A percentile compares a stretch with the other conserved stretches of the same genome.
Evolutionary conservation across 2,888 invertebrate species (phyloP).

Genomic region (Brachycybe producta): DNA sequence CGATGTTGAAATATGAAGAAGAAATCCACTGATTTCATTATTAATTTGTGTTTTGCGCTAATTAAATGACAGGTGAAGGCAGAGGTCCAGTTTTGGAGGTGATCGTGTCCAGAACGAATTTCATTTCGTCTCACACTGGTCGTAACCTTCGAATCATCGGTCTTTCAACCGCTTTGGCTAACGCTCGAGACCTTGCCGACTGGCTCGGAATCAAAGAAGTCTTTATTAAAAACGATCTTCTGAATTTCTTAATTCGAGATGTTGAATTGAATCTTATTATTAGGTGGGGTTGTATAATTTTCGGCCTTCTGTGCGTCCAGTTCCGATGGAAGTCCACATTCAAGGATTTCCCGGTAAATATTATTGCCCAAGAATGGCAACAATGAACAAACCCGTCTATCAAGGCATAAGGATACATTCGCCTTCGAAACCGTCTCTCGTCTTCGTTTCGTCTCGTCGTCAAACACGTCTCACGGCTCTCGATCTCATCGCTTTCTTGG

Average conservation of each 20-base stretch:
- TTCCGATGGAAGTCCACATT: constrained; percentile 87
- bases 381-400: constrained; percentile 98
- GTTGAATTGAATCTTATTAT: constrained; percentile 15
- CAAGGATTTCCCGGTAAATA: constrained; percentile 94
- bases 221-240: constrained; percentile 5
- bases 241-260: not conserved
- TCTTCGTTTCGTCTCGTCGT: constrained; percentile 90
- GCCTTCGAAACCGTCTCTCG: constrained; percentile 74
- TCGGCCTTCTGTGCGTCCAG: constrained; percentile 91
- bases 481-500: constrained; percentile 80
- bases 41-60: no score
- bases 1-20: no score
- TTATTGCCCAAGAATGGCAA: constrained; percentile 98
- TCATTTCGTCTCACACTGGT: constrained; percentile 79
- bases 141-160: constrained; percentile 77
- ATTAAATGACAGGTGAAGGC: constrained; percentile 46
- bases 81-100: constrained; percentile 67
- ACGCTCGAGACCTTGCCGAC: constrained; percentile 88
- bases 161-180: constrained; percentile 92
- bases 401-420: constrained; percentile 75
- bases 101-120: constrained; percentile 93
- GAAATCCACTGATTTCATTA: no score
- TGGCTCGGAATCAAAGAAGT: constrained; percentile 71
- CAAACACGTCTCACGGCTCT: constrained; percentile 94
- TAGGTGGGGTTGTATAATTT: constrained; percentile 91